phyloP scores from a whole-genome alignment of 1,140 invertebrate genomes.

The Zophobas atratus region DNA sequence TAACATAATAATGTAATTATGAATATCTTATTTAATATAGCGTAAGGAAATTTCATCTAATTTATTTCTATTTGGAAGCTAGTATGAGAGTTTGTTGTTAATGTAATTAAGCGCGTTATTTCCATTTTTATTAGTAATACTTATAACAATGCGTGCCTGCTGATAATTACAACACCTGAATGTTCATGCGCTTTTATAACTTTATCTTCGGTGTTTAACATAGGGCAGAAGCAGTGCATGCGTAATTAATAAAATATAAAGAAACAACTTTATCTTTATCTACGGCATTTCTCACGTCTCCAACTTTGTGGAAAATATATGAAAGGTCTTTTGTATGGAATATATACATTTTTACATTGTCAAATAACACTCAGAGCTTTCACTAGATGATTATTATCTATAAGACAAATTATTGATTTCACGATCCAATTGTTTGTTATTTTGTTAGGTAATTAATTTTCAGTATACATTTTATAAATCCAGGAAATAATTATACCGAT shows the following conservation, averaged over 20 bases:
- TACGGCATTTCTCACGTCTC: conserved; percentile 36
- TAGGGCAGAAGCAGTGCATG: neutral
- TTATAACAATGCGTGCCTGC: conserved; percentile 24
- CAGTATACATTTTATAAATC: too few species aligned
- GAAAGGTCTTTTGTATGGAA: conserved; percentile 31
- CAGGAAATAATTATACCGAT: too few species aligned
- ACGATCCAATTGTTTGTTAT: too few species aligned
- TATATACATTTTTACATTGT: too few species aligned
- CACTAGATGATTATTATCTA: neutral
- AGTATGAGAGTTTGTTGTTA: conserved; percentile 13
- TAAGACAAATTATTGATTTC: too few species aligned
- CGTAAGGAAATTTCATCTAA: conserved; percentile 10
- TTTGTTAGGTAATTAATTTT: too few species aligned
- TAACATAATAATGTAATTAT: conserved; percentile 42
- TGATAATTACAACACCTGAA: conserved; percentile 29
- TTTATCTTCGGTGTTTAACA: conserved; percentile 24
- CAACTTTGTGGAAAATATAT: conserved; percentile 10
- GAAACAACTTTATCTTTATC: conserved; percentile 33
- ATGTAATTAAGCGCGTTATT: conserved; percentile 31
- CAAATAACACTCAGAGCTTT: too few species aligned
- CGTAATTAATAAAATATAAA: conserved; percentile 35
- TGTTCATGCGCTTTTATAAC: conserved; percentile 2
- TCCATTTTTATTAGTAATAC: conserved; percentile 24
- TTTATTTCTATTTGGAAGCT: conserved; percentile 28
- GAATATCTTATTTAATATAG: conserved; percentile 18